phyloP scores from a whole-genome alignment of 92 coral and sea anemone species.

The Plumapathes pennacea region DNA sequence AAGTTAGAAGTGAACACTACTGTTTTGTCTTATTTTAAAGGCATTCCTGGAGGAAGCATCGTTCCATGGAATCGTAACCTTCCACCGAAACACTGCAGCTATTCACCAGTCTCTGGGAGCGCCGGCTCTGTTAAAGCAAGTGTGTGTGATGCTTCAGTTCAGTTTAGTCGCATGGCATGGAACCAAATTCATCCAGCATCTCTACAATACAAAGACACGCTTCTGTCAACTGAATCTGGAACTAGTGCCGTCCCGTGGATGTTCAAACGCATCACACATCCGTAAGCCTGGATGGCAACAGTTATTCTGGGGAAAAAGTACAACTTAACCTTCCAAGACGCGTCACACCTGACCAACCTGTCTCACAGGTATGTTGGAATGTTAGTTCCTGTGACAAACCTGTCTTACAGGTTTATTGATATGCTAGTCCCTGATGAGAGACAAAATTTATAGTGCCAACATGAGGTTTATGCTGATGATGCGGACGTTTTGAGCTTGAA shows the following conservation, averaged over 20 bases:
- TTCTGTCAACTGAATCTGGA: slow-evolving; percentile 58
- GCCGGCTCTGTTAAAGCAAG: slow-evolving; percentile 48
- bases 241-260: slow-evolving; percentile 59
- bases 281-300: slow-evolving; percentile 61
- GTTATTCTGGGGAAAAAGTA: slow-evolving; percentile 49
- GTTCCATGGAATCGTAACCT: slow-evolving; percentile 63
- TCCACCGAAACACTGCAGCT: slow-evolving; percentile 60
- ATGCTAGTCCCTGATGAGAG: too few relatives aligned
- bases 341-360: slow-evolving; percentile 61
- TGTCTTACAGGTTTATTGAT: too few relatives aligned
- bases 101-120: slow-evolving; percentile 52
- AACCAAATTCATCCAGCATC: slow-evolving; percentile 56
- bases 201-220: slow-evolving; percentile 41
- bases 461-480: too few relatives aligned
- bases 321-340: slow-evolving; percentile 43
- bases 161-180: slow-evolving; percentile 66
- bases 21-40: too few relatives aligned
- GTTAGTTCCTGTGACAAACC: too few relatives aligned
- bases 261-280: slow-evolving; percentile 51
- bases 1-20: too few relatives aligned
- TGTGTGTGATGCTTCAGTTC: slow-evolving; percentile 44
- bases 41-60: slow-evolving; percentile 54
- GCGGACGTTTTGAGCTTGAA: too few relatives aligned
- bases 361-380: slow-evolving; percentile 40
- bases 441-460: too few relatives aligned